A percentile compares a stretch with the other conserved stretches of the same genome.
Conservation (phyloP, 53 echinoderm and acorn worm genomes). For the Hippasteria phrygiana region DNA sequence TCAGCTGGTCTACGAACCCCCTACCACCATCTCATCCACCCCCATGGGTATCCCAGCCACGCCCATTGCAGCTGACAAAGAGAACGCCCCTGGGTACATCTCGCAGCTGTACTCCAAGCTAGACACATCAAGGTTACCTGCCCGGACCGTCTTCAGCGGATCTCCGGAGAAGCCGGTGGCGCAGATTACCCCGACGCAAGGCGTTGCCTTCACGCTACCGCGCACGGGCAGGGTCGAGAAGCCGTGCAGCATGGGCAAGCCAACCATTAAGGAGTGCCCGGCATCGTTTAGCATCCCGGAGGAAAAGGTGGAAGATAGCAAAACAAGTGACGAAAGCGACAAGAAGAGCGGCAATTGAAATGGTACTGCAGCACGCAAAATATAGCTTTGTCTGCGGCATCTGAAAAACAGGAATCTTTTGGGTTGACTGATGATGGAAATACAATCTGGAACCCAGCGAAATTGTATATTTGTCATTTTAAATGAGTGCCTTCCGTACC, state of each 20-base stretch:
- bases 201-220: slow-evolving; percentile 50
- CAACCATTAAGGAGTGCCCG: slow-evolving; percentile 53
- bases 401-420: neutral
- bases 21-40: slow-evolving; percentile 41
- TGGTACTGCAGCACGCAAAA: neutral
- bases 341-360: neutral
- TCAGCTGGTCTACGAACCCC: slow-evolving; percentile 61
- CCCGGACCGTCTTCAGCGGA: slow-evolving; percentile 59
- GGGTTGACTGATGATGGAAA: neutral
- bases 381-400: neutral
- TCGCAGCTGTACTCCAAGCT: slow-evolving; percentile 90
- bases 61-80: slow-evolving; percentile 44
- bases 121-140: slow-evolving; percentile 72
- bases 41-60: slow-evolving; percentile 31
- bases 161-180: slow-evolving; percentile 79
- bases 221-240: slow-evolving; percentile 38
- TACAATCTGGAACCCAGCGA: neutral
- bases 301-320: neutral
- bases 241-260: slow-evolving; percentile 44
- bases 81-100: slow-evolving; percentile 87
- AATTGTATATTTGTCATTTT: neutral
- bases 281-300: slow-evolving; percentile 49
- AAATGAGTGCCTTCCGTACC: no score
- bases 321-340: slow-evolving; percentile 6
- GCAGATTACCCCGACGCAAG: slow-evolving; percentile 75